These are phyloP conservation scores for Cartodere bifasciata DNA, from an alignment of 2,888 invertebrate genomes.

Conservation along the genomic window DNA sequence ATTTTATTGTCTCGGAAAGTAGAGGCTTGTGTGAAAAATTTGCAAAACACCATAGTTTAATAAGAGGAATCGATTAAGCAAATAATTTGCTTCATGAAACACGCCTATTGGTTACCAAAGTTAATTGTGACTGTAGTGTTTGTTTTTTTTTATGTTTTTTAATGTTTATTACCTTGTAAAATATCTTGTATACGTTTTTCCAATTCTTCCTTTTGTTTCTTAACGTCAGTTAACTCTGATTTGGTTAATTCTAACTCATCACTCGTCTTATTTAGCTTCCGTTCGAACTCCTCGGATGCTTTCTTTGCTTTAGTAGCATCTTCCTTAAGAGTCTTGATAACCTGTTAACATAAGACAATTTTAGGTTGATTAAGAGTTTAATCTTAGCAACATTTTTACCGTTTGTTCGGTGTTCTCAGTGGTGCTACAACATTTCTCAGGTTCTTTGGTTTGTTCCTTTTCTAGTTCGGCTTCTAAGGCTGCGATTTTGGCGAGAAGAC, in stretches of 20 bases:
- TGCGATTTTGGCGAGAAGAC: slow-evolving; percentile 62
- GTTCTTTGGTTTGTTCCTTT: slow-evolving; percentile 42
- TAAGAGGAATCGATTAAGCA: too few relatives aligned
- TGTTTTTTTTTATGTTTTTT: too few relatives aligned
- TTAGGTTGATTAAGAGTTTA: too few relatives aligned
- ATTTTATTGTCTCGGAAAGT: too few relatives aligned
- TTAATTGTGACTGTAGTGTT: too few relatives aligned
- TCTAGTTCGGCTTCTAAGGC: slow-evolving; percentile 74
- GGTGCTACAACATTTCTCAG: slow-evolving; percentile 15
- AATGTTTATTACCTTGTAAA: slow-evolving; percentile 34
- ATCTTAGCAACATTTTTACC: too few relatives aligned
- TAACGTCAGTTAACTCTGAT: slow-evolving; percentile 67
- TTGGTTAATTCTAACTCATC: slow-evolving; percentile 64
- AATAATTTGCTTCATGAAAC: too few relatives aligned
- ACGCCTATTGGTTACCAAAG: too few relatives aligned
- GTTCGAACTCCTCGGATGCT: slow-evolving; percentile 67
- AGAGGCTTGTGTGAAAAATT: too few relatives aligned
- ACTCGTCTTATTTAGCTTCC: slow-evolving; percentile 61
- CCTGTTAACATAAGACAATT: too few relatives aligned
- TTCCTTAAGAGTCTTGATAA: slow-evolving; percentile 55
- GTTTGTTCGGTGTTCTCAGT: slow-evolving; percentile 27
- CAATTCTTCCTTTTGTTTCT: slow-evolving; percentile 60
- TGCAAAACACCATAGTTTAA: too few relatives aligned
- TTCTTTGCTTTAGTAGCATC: slow-evolving; percentile 68
- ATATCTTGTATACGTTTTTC: slow-evolving; percentile 65